Evolutionary conservation across 2,797 vertebrate genomes (phyloP).

Genomic region (Anolis apletophallus): DNA sequence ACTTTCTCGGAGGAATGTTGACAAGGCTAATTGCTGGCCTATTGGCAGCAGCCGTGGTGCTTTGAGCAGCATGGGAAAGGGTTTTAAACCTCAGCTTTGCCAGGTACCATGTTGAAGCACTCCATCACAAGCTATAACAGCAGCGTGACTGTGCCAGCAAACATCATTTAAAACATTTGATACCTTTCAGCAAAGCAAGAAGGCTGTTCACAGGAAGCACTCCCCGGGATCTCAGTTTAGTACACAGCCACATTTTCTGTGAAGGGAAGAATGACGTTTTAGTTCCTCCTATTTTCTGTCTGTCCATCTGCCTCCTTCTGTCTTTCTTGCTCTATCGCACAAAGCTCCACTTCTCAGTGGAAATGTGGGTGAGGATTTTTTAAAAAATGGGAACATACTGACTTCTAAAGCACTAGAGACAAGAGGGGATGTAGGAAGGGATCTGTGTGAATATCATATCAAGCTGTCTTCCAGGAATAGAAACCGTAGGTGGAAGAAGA

Average conservation of each 20-base stretch:
- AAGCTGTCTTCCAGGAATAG: neutral
- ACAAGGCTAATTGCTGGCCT: constrained; percentile 45
- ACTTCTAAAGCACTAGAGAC: neutral
- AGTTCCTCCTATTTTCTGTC: neutral
- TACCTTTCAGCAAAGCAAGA: constrained; percentile 2
- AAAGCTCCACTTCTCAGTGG: neutral
- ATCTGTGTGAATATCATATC: neutral
- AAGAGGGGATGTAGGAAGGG: neutral
- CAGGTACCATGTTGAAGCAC: constrained; percentile 25
- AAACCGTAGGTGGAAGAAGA: neutral
- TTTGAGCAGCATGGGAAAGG: constrained; percentile 27
- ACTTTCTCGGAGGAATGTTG: constrained; percentile 35
- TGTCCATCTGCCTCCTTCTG: too few species aligned
- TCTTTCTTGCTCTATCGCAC: neutral
- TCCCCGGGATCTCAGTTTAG: neutral
- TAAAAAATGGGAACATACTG: neutral
- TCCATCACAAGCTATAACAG: constrained; percentile 13
- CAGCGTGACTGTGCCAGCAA: constrained; percentile 8
- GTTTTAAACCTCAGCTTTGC: constrained; percentile 20
- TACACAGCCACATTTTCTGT: neutral
- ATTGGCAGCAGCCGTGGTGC: constrained; percentile 37
- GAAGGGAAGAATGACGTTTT: constrained; percentile 20
- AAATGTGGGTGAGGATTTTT: neutral
- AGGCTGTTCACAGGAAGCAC: constrained; percentile 7
- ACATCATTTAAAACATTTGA: constrained; percentile 22